phyloP scores from a whole-genome alignment of 2,888 invertebrate genomes.

The Argyra leucocephala region DNA sequence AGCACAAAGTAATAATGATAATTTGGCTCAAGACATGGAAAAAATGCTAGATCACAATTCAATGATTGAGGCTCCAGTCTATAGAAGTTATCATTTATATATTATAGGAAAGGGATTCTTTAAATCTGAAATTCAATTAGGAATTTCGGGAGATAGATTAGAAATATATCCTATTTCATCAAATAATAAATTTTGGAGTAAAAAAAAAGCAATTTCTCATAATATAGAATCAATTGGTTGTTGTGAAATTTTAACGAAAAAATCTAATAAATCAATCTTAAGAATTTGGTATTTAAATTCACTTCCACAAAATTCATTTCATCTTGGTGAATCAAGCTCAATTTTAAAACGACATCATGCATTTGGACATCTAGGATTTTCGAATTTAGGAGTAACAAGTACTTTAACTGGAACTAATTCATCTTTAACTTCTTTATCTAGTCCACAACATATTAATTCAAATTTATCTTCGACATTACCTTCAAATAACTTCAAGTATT shows the following conservation, averaged over 20 bases:
- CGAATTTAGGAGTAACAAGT: background rate
- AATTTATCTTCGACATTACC: slow-evolving; percentile 21
- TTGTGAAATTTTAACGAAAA: slow-evolving; percentile 74
- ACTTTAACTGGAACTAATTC: slow-evolving; percentile 11
- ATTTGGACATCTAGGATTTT: slow-evolving; percentile 19
- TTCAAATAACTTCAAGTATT: slow-evolving; percentile 63
- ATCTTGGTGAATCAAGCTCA: slow-evolving; percentile 22
- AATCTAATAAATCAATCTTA: slow-evolving; percentile 62
- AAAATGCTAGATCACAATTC: slow-evolving; percentile 64
- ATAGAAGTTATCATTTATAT: slow-evolving; percentile 70
- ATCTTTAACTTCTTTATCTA: slow-evolving; percentile 27
- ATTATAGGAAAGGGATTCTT: slow-evolving; percentile 71
- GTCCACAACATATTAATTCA: slow-evolving; percentile 32
- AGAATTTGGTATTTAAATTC: slow-evolving; percentile 59
- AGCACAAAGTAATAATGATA: slow-evolving; percentile 33
- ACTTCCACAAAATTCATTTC: slow-evolving; percentile 28
- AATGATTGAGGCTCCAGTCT: slow-evolving; percentile 77
- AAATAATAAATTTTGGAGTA: slow-evolving; percentile 55
- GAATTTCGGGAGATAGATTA: slow-evolving; percentile 81
- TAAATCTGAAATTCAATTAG: slow-evolving; percentile 75
- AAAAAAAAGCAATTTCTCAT: slow-evolving; percentile 72
- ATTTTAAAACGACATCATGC: slow-evolving; percentile 22
- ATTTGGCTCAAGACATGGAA: slow-evolving; percentile 47
- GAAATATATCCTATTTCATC: slow-evolving; percentile 78
- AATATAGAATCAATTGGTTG: slow-evolving; percentile 79